Conservation (phyloP, 2,113 vertebrate genomes). For the Cyprinodon brontotheroides region DNA sequence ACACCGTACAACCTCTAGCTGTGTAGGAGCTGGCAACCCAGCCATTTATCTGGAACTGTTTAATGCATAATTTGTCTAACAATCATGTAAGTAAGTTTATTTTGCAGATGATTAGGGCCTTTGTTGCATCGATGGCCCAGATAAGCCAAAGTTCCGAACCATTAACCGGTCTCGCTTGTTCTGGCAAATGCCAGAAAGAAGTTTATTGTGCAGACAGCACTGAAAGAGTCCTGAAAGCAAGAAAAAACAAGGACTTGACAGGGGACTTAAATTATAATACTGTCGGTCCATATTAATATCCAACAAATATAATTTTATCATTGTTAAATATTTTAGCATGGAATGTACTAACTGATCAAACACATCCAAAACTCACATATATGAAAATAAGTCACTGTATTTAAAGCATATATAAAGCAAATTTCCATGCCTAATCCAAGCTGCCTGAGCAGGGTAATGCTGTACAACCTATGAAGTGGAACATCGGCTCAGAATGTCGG, state of each 20-base stretch:
- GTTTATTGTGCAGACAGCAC: slow-evolving; percentile 26
- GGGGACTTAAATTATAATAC: slow-evolving; percentile 1
- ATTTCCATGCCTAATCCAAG: slow-evolving; percentile 36
- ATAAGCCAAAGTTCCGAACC: slow-evolving; percentile 76
- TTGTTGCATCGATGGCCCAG: slow-evolving; percentile 75
- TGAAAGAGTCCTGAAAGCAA: slow-evolving; percentile 21
- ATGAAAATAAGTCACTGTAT: slow-evolving; percentile 14
- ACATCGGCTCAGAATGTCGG: slow-evolving; percentile 27
- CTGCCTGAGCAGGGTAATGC: slow-evolving; percentile 33
- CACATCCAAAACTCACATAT: slow-evolving; percentile 26
- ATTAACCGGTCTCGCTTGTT: slow-evolving; percentile 73
- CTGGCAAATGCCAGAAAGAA: slow-evolving; percentile 58
- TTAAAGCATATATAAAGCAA: slow-evolving; percentile 55
- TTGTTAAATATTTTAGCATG: slow-evolving; percentile 17
- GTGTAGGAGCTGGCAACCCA: slow-evolving; percentile 30
- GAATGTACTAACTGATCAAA: background rate
- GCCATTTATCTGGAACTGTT: slow-evolving; percentile 73
- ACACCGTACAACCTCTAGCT: slow-evolving; percentile 1
- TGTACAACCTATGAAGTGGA: slow-evolving; percentile 17
- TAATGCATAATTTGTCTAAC: slow-evolving; percentile 77
- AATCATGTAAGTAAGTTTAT: slow-evolving; percentile 76
- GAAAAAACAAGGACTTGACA: slow-evolving; percentile 20
- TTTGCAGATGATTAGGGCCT: slow-evolving; percentile 78
- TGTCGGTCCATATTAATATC: slow-evolving; percentile 9
- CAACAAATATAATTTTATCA: background rate